A percentile compares a stretch with the other conserved stretches of the same genome.
These are phyloP conservation scores for Eulemur rufifrons DNA, from an alignment of 2,113 vertebrate genomes.

Conservation along the genomic window DNA sequence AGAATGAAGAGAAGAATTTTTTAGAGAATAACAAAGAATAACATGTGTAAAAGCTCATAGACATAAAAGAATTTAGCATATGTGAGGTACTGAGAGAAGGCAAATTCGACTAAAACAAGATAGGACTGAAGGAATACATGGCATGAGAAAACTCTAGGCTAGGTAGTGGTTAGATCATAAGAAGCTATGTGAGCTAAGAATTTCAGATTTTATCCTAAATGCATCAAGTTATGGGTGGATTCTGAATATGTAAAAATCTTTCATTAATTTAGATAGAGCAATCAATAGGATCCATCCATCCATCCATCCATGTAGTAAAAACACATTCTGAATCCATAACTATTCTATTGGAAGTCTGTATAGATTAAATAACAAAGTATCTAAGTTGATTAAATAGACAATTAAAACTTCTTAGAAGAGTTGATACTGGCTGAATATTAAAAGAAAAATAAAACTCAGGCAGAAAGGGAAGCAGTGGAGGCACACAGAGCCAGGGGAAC, in stretches of 20 bases:
- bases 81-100: neutral
- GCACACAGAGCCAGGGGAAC: neutral
- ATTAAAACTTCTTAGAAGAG: neutral
- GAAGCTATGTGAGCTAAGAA: neutral
- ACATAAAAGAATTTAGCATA: neutral
- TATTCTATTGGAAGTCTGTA: neutral
- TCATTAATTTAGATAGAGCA: neutral
- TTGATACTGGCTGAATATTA: neutral
- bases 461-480: neutral
- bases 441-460: constrained; percentile 24
- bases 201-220: neutral
- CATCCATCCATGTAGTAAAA: neutral
- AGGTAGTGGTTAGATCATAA: neutral
- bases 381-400: neutral
- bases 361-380: neutral
- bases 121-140: neutral
- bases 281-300: neutral
- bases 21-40: neutral
- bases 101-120: neutral
- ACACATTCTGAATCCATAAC: constrained; percentile 5
- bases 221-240: neutral
- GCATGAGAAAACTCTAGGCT: neutral
- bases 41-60: neutral
- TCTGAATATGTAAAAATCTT: neutral
- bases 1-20: neutral